Evolutionary conservation across 2,797 vertebrate species (phyloP).

Genomic region (Anolis apletophallus): DNA sequence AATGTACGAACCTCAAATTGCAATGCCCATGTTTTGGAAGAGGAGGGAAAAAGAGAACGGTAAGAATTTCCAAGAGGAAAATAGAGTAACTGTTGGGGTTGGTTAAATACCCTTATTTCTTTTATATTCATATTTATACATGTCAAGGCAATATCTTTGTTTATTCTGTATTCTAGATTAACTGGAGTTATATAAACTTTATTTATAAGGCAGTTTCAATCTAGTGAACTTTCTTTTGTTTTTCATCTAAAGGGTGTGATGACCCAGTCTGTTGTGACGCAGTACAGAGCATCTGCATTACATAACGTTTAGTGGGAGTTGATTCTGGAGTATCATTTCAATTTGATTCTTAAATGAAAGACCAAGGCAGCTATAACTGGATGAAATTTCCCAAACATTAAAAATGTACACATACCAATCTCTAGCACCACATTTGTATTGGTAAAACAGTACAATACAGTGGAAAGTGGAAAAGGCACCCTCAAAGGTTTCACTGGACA

Average conservation of each 20-base stretch:
- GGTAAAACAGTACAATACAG: no score
- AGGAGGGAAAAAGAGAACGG: neutral
- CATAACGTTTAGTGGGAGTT: neutral
- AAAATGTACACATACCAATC: neutral
- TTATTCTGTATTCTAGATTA: neutral
- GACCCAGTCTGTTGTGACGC: neutral
- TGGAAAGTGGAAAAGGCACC: no score
- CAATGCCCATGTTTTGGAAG: no score
- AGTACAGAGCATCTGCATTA: neutral
- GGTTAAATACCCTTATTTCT: neutral
- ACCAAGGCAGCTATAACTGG: conserved; percentile 62
- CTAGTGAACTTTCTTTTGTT: no score
- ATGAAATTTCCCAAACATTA: conserved; percentile 52
- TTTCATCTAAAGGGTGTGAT: neutral
- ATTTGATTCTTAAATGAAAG: conserved; percentile 19
- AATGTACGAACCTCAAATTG: no score
- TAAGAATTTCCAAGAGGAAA: neutral
- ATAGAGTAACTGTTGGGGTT: neutral
- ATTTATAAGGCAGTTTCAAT: neutral
- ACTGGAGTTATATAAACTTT: neutral
- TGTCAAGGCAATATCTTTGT: neutral
- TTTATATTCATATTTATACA: neutral
- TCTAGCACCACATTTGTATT: no score
- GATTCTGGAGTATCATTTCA: neutral
- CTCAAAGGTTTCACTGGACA: no score